Base-by-base conservation (phyloP, 2,113 vertebrate genomes). In the Polypterus senegalus region DNA sequence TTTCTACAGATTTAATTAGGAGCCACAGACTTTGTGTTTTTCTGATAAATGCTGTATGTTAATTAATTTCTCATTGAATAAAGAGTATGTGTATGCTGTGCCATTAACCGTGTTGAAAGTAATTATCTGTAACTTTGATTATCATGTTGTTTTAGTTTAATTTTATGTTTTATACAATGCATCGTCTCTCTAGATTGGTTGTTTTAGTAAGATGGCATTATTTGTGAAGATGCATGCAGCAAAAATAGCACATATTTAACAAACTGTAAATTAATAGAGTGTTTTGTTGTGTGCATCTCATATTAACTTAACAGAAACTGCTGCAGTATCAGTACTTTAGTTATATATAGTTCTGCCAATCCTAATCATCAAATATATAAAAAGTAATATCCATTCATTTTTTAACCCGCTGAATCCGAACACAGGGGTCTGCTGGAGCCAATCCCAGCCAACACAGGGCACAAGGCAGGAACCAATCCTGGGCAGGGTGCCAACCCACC, bases 51-150 rank as follows among this genome's bases (percentile, higher is more conserved):
- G 51, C 43, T 6, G 47, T 48, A 53, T 43, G 54, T 43, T 56
- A 54, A 27, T 56, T 55, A 10, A 45, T 62, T 11, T 56, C 53
- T 4, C 46, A 9, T 43, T 43, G 46, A 62, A 54, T 62, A 62
- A 62, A 48, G 54, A 62, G 52, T n/a, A 62, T 53, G 51, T 27
- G 54, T 48, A 62, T 62, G 61, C 52, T 48, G 48, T 48, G 56
- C 61, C 52, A 46, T 48, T 54, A 48, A 53, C 56, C 48, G 54
- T 54, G 45, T 47, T 62, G 61, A 62, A 62, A 55, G 52, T 48
- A 62, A 62, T 62, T 55, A 62, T 61, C 61, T 61, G 61, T 61
- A 10, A 61, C 52, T 61, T 61, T 61, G 48, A 61, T 54, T 46
- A 27, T 27, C 1, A 54, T 44, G 44, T 8, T 49, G 52, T 56